These are phyloP conservation scores for Hyposmocoma kahamanoa DNA, from an alignment of 1,140 invertebrate genomes.

Conservation along the genomic window DNA sequence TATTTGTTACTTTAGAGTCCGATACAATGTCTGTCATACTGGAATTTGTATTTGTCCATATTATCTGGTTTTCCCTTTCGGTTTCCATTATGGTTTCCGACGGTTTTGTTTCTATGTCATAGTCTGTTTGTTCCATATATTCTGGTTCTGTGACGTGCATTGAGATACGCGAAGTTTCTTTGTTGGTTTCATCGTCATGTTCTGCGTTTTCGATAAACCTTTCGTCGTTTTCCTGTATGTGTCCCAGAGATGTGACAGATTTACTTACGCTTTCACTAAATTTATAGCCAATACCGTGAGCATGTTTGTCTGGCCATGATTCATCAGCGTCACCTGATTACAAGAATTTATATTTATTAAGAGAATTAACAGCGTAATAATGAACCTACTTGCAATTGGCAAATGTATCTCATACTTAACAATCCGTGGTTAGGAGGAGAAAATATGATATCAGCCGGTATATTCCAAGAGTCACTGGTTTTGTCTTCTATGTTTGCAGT, in stretches of 20 bases:
- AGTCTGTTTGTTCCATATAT: too few species aligned
- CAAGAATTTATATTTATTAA: neutral
- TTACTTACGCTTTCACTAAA: constrained; percentile 38
- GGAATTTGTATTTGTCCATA: too few species aligned
- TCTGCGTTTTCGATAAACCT: too few species aligned
- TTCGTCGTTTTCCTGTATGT: constrained; percentile 46
- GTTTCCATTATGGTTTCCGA: too few species aligned
- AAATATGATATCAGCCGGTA: constrained; percentile 25
- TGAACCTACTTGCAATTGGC: neutral
- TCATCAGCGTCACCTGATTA: constrained; percentile 45
- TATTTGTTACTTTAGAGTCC: too few species aligned
- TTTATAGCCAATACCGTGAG: constrained; percentile 22
- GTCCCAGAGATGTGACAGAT: constrained; percentile 47
- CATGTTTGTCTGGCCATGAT: constrained; percentile 40
- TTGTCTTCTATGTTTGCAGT: too few species aligned
- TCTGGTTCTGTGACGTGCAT: too few species aligned
- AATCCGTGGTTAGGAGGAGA: constrained; percentile 35
- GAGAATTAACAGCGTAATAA: neutral
- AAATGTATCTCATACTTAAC: constrained; percentile 34
- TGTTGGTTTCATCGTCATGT: constrained; percentile 5
- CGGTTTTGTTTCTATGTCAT: too few species aligned
- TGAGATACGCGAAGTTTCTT: too few species aligned
- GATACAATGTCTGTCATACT: too few species aligned
- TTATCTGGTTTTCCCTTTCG: too few species aligned
- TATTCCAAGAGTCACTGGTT: too few species aligned